phyloP scores from a whole-genome alignment of 2,797 vertebrate species.

The Mormyrus proboscirostris region DNA sequence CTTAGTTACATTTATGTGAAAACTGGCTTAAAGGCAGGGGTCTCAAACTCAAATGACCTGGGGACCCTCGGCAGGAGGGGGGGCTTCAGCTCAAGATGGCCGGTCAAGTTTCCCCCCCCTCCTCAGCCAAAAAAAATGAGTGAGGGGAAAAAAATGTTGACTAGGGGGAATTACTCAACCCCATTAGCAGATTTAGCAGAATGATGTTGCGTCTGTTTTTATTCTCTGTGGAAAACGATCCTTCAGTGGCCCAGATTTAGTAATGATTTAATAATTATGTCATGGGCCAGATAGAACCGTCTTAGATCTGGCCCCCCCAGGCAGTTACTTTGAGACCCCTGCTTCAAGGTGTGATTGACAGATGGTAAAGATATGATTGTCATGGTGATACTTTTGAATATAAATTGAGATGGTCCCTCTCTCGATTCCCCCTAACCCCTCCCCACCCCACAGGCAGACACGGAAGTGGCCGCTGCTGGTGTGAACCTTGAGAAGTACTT shows the following conservation, averaged over 20 bases:
- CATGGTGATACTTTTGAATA: background rate
- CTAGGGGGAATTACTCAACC: background rate
- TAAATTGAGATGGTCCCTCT: background rate
- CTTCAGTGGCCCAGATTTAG: background rate
- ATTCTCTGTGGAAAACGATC: background rate
- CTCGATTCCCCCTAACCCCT: background rate
- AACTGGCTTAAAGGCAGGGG: background rate
- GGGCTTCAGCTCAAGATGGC: background rate
- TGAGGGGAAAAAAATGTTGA: background rate
- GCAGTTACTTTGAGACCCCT: background rate
- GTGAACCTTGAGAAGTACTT: constrained; percentile 84
- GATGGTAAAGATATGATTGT: background rate
- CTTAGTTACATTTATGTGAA: background rate
- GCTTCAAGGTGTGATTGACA: background rate
- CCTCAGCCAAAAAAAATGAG: background rate
- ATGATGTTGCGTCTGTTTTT: background rate
- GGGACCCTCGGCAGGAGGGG: background rate
- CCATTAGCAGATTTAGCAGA: background rate
- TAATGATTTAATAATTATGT: background rate
- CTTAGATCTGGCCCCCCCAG: background rate
- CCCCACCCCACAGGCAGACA: constrained; percentile 66
- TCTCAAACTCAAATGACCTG: background rate
- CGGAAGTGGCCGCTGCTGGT: constrained; percentile 87
- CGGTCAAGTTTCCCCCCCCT: background rate
- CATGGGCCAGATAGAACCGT: background rate